These are phyloP conservation scores for Myathropa florea DNA, from an alignment of 2,888 invertebrate genomes.

Conservation along the genomic window DNA sequence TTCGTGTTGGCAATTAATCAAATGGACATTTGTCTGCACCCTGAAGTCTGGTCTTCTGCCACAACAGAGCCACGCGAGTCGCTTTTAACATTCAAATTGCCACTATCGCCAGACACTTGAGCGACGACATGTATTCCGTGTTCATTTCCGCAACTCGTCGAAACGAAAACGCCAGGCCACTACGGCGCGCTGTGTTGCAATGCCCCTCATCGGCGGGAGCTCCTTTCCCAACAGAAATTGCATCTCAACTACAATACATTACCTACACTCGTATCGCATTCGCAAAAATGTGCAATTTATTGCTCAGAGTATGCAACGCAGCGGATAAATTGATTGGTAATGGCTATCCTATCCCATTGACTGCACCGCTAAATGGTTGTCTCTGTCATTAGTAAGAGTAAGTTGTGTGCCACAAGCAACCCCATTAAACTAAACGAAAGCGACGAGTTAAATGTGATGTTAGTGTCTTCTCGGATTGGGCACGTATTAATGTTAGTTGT, in stretches of 20 bases:
- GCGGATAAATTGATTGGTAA: slow-evolving; percentile 51
- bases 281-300: slow-evolving; percentile 41
- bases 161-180: slow-evolving; percentile 21
- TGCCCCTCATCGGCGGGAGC: background rate
- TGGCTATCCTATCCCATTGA: slow-evolving; percentile 62
- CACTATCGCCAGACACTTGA: slow-evolving; percentile 9
- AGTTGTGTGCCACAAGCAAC: slow-evolving; percentile 34
- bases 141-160: slow-evolving; percentile 40
- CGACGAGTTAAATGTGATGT: slow-evolving; percentile 68
- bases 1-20: slow-evolving; percentile 12
- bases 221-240: slow-evolving; percentile 53
- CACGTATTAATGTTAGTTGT: background rate
- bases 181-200: slow-evolving; percentile 29
- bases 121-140: background rate
- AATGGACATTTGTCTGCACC: background rate
- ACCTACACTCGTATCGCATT: slow-evolving; percentile 38
- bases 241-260: slow-evolving; percentile 48
- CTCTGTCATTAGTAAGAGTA: slow-evolving; percentile 47
- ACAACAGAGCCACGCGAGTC: background rate
- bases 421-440: slow-evolving; percentile 64
- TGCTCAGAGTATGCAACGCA: background rate
- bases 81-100: slow-evolving; percentile 27
- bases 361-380: slow-evolving; percentile 60
- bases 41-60: background rate
- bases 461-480: slow-evolving; percentile 35